Evolutionary conservation across 2,888 invertebrate species (phyloP).

Genomic region (Brachynemurus nebulosus): DNA sequence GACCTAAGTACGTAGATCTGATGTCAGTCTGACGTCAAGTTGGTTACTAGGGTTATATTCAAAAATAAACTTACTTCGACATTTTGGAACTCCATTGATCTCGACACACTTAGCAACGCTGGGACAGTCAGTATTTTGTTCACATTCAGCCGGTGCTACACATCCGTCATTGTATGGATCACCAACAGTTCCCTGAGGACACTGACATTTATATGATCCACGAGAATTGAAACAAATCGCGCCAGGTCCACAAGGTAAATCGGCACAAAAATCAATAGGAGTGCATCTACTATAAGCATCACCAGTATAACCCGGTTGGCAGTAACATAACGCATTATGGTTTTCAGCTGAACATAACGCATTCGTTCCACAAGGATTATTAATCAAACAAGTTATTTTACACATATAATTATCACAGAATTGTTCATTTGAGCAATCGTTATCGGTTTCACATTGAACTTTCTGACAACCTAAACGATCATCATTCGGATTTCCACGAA

Average conservation of each 20-base stretch:
- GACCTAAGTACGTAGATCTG: too few relatives aligned
- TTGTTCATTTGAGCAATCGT: constrained; percentile 69
- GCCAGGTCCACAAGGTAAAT: constrained; percentile 65
- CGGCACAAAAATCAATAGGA: constrained; percentile 64
- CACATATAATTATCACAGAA: constrained; percentile 71
- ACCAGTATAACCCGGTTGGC: constrained; percentile 79
- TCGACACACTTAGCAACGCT: constrained; percentile 60
- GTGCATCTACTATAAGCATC: constrained; percentile 58
- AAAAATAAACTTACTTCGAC: constrained; percentile 40
- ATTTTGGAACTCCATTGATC: constrained; percentile 59
- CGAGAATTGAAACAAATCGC: constrained; percentile 68
- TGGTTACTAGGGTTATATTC: too few relatives aligned
- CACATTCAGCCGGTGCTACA: constrained; percentile 67
- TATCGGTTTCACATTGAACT: constrained; percentile 58
- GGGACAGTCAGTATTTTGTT: constrained; percentile 67
- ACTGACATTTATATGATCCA: constrained; percentile 66
- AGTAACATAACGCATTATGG: constrained; percentile 65
- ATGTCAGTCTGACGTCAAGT: too few relatives aligned
- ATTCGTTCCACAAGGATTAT: constrained; percentile 75
- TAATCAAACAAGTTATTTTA: constrained; percentile 69
- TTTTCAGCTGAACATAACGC: constrained; percentile 74
- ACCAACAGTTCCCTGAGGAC: constrained; percentile 66
- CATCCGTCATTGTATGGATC: constrained; percentile 78
- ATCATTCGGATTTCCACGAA: constrained; percentile 56
- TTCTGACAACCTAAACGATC: constrained; percentile 66